phyloP scores from a whole-genome alignment of 2,888 invertebrate genomes.

The Nephrocerus scutellatus region DNA sequence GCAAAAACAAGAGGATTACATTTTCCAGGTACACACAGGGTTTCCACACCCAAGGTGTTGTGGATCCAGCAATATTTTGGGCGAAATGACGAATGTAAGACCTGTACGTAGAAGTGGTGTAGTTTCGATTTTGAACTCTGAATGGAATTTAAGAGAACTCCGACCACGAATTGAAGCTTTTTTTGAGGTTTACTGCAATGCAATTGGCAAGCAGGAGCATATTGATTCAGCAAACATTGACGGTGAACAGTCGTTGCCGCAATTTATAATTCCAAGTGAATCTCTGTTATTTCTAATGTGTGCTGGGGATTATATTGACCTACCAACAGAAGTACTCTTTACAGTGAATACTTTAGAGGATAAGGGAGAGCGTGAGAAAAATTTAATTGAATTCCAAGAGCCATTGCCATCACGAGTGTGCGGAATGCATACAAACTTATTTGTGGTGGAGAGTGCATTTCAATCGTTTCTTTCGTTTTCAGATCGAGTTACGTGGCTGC shows the following conservation, averaged over 20 bases:
- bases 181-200: constrained; percentile 8
- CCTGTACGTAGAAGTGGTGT: constrained; percentile 25
- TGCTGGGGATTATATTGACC: constrained; percentile 32
- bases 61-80: constrained; percentile 20
- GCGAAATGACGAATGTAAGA: constrained; percentile 25
- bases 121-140: constrained; percentile 13
- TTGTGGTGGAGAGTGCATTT: constrained; percentile 25
- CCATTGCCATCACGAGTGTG: constrained; percentile 34
- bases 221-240: neutral
- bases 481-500: constrained; percentile 23
- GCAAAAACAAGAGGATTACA: constrained; percentile 13
- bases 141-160: constrained; percentile 21
- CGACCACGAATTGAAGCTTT: constrained; percentile 25
- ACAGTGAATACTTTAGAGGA: constrained; percentile 19
- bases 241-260: neutral
- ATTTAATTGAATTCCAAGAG: constrained; percentile 29
- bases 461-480: constrained; percentile 16
- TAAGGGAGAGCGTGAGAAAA: constrained; percentile 7
- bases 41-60: constrained; percentile 32
- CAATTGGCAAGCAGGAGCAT: no score
- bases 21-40: constrained; percentile 32
- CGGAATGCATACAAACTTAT: constrained; percentile 36
- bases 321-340: constrained; percentile 32
- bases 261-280: constrained; percentile 28
- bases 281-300: constrained; percentile 33